Base-by-base conservation (phyloP, 2,888 invertebrate genomes). In the Pecten maximus region DNA sequence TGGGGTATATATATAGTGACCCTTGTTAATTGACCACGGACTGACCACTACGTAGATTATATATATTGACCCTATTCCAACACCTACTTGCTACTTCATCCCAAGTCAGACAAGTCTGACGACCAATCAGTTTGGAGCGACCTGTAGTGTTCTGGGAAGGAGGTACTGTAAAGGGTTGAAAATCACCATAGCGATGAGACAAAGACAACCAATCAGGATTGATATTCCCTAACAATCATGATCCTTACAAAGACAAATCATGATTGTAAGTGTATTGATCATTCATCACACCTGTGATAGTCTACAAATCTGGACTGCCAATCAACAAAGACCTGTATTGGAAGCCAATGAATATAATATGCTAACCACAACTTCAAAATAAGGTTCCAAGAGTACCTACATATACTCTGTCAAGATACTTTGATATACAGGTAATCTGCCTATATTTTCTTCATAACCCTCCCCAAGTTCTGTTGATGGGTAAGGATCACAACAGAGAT, bases 141-240 rank as follows among this genome's bases (percentile, higher is more conserved):
- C 90, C 60, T 92, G 89, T 50, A 92, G 90, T 12, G 91, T 90
- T 88, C 89, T 88, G 40, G 91, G 91, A 35, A 92, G 88, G 16
- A 92, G 60, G 88, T 91, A 92, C 91, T 92, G 91, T 19, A 90
- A 91, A 35, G 74, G 74, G 28, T 74, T 74, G 74, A 74, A 74
- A 74, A 74, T 74, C 74, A 74, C 74, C 74, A 74, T 74, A 35
- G 74, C 74, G 74, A 74, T 74, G 74, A 74, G 74, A 74, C 74
- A 23, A 74, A 44, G 44, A 44, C 44, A 8, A 74, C 23, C 35
- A 74, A 74, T 74, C 10, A 28, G 8, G 16, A 74, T 10, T 35
- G 10, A 35, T 8, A 74, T 74, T 28, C 10, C 28, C 35, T 10
- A 74, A 74, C 12, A 74, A 35, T 74, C 74, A 74, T 74, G 35